Percentiles rank a stretch among this genome's conserved stretches.
Conservation (phyloP, 2,113 vertebrate genomes). For the Semicossyphus pulcher region DNA sequence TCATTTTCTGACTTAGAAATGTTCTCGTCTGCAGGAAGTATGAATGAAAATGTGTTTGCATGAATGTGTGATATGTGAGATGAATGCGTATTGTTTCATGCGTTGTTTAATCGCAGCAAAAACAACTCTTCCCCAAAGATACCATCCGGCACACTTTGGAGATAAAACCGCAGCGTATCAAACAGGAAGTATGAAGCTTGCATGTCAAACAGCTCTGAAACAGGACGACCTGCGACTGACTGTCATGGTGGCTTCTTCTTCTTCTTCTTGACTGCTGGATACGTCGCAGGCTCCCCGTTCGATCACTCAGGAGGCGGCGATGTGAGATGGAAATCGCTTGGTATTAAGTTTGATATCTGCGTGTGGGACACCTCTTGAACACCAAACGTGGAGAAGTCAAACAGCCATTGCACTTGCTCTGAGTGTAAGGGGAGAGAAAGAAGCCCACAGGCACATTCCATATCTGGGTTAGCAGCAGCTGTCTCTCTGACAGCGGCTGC, state of each 20-base stretch:
- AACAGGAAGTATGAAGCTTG: constrained; percentile 49
- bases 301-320: constrained; percentile 49
- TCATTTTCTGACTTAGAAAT: no score
- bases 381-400: constrained; percentile 52
- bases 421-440: constrained; percentile 7
- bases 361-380: constrained; percentile 61
- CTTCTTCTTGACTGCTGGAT: constrained; percentile 50
- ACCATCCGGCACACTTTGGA: constrained; percentile 35
- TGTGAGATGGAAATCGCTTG: constrained; percentile 53
- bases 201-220: constrained; percentile 63
- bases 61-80: constrained; percentile 14
- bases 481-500: constrained; percentile 40
- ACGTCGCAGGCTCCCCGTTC: constrained; percentile 44
- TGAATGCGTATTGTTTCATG: constrained; percentile 43
- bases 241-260: constrained; percentile 34
- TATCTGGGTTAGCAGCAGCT: constrained; percentile 67
- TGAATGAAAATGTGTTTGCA: constrained; percentile 3
- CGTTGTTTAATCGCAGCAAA: constrained; percentile 63
- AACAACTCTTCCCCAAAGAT: constrained; percentile 60
- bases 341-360: constrained; percentile 64
- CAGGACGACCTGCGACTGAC: constrained; percentile 45
- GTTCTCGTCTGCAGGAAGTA: constrained; percentile 10
- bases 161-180: constrained; percentile 59
- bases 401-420: constrained; percentile 62
- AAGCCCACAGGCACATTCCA: constrained; percentile 57